phyloP scores from a whole-genome alignment of 2,113 vertebrate genomes.

The Strigops habroptila region DNA sequence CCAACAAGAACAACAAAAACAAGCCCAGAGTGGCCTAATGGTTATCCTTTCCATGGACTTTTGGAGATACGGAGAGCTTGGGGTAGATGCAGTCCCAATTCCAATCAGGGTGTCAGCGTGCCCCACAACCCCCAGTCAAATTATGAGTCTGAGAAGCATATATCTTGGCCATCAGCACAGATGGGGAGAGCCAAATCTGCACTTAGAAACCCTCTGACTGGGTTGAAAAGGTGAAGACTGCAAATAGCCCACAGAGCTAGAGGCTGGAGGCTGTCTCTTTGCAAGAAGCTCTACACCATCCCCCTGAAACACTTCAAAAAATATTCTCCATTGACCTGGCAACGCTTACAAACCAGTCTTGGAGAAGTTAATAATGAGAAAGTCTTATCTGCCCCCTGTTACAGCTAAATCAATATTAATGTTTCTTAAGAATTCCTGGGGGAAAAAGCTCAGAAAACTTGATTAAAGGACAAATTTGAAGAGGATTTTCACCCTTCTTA shows the following conservation, averaged over 20 bases:
- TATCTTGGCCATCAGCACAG: rapidly evolving
- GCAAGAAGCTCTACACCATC: not conserved
- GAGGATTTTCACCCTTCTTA: not conserved
- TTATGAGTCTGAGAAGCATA: not conserved
- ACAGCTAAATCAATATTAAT: not conserved
- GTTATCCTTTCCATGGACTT: not conserved
- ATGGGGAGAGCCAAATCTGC: not conserved
- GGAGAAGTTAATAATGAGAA: not conserved
- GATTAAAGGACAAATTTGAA: not conserved
- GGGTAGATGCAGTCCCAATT: not conserved
- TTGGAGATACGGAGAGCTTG: not conserved
- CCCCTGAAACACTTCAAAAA: not conserved
- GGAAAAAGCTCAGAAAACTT: not conserved
- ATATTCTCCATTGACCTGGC: not conserved
- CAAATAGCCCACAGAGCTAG: not conserved
- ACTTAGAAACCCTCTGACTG: not conserved
- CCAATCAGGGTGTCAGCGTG: not conserved
- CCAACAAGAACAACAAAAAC: not conserved
- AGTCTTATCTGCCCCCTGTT: not conserved
- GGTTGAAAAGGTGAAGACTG: not conserved
- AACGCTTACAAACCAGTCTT: not conserved
- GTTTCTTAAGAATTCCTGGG: not conserved
- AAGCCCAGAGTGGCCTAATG: not conserved
- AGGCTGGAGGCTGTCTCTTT: not conserved
- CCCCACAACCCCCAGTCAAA: not conserved